phyloP scores from a whole-genome alignment of 2,113 vertebrate species.

The Rattus norvegicus region DNA sequence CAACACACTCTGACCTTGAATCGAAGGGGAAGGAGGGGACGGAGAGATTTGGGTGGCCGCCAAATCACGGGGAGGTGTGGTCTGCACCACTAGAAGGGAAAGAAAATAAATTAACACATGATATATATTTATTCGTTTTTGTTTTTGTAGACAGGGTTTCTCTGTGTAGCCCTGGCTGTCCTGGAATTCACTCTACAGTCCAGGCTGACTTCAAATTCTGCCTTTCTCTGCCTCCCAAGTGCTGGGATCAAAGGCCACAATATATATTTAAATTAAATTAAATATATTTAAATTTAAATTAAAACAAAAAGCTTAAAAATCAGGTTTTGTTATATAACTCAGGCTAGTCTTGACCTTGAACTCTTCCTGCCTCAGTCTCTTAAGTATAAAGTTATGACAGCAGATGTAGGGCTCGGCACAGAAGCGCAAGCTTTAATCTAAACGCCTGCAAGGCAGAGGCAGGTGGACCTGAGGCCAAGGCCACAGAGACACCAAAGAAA shows the following conservation, averaged over 20 bases:
- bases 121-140: neutral
- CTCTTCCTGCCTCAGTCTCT: neutral
- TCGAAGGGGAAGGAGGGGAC: slow-evolving; percentile 86
- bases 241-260: neutral
- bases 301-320: neutral
- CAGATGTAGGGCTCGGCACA: neutral
- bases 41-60: slow-evolving; percentile 87
- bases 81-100: slow-evolving; percentile 87
- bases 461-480: neutral
- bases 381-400: neutral
- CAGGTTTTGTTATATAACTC: neutral
- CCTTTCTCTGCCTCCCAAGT: too few species aligned
- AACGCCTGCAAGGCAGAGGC: neutral
- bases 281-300: neutral
- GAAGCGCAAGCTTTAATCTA: neutral
- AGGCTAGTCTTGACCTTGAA: neutral
- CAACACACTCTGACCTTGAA: slow-evolving; percentile 96
- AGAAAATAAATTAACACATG: neutral
- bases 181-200: too few species aligned
- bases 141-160: too few species aligned
- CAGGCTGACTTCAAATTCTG: too few species aligned
- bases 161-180: too few species aligned
- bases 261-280: neutral
- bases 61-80: slow-evolving; percentile 87
- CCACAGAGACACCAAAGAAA: neutral